These are phyloP conservation scores for Lordiphosa collinella DNA, from an alignment of 1,140 invertebrate genomes.

Conservation along the genomic window DNA sequence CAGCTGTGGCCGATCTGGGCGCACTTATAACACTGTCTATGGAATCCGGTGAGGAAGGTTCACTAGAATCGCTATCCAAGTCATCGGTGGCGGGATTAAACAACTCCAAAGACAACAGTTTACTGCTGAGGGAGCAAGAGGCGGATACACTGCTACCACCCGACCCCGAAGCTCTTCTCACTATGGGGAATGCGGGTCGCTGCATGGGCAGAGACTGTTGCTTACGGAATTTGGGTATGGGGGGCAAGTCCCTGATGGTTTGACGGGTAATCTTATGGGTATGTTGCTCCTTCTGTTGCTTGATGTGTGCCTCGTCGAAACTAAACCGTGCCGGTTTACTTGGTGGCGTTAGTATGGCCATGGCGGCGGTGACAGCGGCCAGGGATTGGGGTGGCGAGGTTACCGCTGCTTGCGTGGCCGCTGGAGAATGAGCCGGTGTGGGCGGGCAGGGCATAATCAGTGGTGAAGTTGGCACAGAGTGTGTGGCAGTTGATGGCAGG, in stretches of 20 bases:
- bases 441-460: constrained; percentile 81
- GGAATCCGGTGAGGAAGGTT: constrained; percentile 92
- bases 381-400: constrained; percentile 64
- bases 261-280: constrained; percentile 81
- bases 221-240: constrained; percentile 83
- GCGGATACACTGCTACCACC: constrained; percentile 49
- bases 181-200: constrained; percentile 82
- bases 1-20: constrained; percentile 48
- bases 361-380: constrained; percentile 60
- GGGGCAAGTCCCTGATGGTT: constrained; percentile 82
- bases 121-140: constrained; percentile 78
- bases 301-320: constrained; percentile 74
- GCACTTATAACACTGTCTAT: constrained; percentile 91
- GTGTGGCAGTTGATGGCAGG: constrained; percentile 36
- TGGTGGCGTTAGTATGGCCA: constrained; percentile 71
- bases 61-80: constrained; percentile 92
- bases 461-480: constrained; percentile 87
- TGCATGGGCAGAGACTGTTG: constrained; percentile 78
- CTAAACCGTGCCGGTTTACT: constrained; percentile 51
- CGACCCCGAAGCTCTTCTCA: constrained; percentile 80
- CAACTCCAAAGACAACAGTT: constrained; percentile 88
- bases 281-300: constrained; percentile 47
- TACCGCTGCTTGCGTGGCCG: constrained; percentile 55
- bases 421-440: constrained; percentile 78
- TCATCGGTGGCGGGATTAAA: constrained; percentile 95